Evolutionary conservation across 2,113 vertebrate species (phyloP).

Genomic region (Sphyrna mokarran): DNA sequence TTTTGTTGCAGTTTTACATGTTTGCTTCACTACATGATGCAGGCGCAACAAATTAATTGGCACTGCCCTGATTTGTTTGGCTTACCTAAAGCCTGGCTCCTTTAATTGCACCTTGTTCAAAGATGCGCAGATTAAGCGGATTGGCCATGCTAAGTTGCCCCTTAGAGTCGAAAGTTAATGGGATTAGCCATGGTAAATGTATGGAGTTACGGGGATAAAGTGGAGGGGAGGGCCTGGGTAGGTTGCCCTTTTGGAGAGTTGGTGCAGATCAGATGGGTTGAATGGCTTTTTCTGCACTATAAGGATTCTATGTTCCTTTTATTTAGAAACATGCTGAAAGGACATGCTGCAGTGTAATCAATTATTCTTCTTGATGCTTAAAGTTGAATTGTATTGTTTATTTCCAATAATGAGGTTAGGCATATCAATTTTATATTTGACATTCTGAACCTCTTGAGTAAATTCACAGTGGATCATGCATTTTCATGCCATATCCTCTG

Average conservation of each 20-base stretch:
- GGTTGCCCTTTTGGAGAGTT: too few relatives aligned
- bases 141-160: too few relatives aligned
- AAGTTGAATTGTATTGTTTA: background rate
- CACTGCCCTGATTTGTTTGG: background rate
- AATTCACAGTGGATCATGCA: background rate
- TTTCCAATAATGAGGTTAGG: background rate
- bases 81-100: background rate
- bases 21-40: background rate
- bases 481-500: background rate
- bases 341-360: background rate
- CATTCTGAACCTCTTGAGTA: background rate
- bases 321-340: background rate
- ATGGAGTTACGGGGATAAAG: too few relatives aligned
- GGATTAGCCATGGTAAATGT: too few relatives aligned
- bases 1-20: background rate
- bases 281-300: too few relatives aligned
- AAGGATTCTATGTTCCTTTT: background rate
- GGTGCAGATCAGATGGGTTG: too few relatives aligned
- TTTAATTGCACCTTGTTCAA: background rate
- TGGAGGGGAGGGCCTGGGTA: too few relatives aligned
- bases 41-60: background rate
- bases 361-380: background rate
- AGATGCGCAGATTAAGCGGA: too few relatives aligned
- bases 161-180: too few relatives aligned
- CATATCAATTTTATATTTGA: background rate